These are phyloP conservation scores for Macropus fuliginosus DNA, from an alignment of 2,797 vertebrate genomes.

Conservation along the genomic window DNA sequence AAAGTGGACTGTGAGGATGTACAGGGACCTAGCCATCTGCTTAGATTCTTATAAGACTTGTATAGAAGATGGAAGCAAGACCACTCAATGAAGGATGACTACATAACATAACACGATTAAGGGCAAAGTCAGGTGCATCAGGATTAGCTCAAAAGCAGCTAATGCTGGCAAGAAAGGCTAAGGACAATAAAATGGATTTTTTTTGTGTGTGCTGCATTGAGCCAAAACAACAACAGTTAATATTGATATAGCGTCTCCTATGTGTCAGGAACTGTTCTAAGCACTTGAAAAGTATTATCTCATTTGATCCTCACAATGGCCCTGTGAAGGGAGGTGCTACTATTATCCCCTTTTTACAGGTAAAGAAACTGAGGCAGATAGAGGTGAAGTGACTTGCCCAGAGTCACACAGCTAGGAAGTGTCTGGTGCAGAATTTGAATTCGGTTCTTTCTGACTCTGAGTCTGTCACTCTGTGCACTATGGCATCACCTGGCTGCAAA, in stretches of 20 bases:
- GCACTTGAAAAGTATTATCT: conserved; percentile 20
- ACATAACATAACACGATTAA: background rate
- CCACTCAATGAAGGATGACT: background rate
- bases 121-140: background rate
- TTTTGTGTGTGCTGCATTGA: background rate
- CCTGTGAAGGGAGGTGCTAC: background rate
- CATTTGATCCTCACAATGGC: background rate
- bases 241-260: background rate
- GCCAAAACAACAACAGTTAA: background rate
- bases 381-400: background rate
- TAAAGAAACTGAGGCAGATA: background rate
- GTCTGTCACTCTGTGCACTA: background rate
- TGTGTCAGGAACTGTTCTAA: background rate
- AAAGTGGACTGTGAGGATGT: background rate
- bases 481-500: background rate
- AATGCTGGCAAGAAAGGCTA: background rate
- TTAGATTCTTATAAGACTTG: background rate
- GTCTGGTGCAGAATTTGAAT: background rate
- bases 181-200: background rate
- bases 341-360: background rate
- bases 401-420: background rate
- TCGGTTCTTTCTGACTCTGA: background rate
- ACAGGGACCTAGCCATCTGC: background rate
- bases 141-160: background rate
- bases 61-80: background rate